Conservation (phyloP, 2,797 vertebrate genomes). For the Epinephelus coioides region DNA sequence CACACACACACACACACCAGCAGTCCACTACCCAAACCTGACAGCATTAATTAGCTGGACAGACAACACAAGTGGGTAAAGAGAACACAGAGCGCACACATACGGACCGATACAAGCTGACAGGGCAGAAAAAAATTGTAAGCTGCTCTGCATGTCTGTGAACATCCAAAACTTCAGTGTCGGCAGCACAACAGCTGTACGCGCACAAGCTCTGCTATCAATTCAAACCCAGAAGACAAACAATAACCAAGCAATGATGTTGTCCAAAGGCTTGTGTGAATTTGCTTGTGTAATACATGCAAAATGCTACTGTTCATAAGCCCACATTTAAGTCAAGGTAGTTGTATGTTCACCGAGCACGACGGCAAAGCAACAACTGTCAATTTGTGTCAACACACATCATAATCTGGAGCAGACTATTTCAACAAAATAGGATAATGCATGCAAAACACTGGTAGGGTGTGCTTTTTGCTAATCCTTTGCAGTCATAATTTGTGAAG, state of each 20-base stretch:
- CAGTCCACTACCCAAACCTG: slow-evolving; percentile 49
- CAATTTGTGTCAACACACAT: slow-evolving; percentile 21
- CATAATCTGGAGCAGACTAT: slow-evolving; percentile 5
- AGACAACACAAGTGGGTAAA: slow-evolving; percentile 27
- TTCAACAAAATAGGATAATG: slow-evolving; percentile 17
- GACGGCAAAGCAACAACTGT: slow-evolving; percentile 7
- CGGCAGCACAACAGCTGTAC: background rate
- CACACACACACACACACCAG: slow-evolving; percentile 33
- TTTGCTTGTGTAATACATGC: background rate
- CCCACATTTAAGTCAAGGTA: background rate
- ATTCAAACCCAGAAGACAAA: slow-evolving; percentile 3
- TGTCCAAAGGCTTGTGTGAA: slow-evolving; percentile 2
- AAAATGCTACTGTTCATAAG: slow-evolving; percentile 5
- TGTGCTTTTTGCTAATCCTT: slow-evolving; percentile 1
- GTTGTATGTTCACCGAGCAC: background rate
- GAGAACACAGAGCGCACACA: slow-evolving; percentile 27
- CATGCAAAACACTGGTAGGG: background rate
- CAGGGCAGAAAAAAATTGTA: background rate
- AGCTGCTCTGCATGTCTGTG: slow-evolving; percentile 1
- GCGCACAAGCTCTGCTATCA: slow-evolving; percentile 2
- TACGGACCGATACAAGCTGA: slow-evolving; percentile 13
- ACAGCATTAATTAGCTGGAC: slow-evolving; percentile 61
- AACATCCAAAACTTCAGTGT: slow-evolving; percentile 4
- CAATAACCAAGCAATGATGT: background rate
- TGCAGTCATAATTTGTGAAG: background rate